Evolutionary conservation across 1,140 invertebrate species (phyloP), one percentile per base, ranked within the genome.

Genomic region (Mya arenaria): DNA sequence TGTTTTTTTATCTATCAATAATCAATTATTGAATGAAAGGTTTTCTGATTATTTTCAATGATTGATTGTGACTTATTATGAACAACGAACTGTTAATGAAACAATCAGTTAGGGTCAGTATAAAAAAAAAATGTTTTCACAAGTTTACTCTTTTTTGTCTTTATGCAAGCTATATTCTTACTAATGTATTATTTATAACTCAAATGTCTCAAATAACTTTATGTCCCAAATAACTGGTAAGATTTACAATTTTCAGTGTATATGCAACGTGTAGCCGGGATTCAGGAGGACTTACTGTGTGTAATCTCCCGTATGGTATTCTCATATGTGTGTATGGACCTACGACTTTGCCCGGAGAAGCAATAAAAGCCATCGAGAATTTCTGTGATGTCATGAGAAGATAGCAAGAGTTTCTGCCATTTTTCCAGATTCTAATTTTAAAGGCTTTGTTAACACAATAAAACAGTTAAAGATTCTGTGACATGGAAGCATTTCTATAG

Each of bases 351-450:
- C 41, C 44, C 13, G 66, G 41, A 17, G 66, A 71, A 1, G 66
- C 66, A 15, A 32, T 71, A 30, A 71, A 71, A 71, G 41, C 28
- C 23, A 71, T 71, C 4, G 66, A 71, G 28, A 48, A 71, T 19
- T 71, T 71, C 39, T 71, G 66, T 55, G 66, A 71, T 25, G 23
- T 71, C 28, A 71, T 71, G 66, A 71, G 66, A 55, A 71, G 66
- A 71, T 71, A n/a, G n/a, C n/a, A n/a, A n/a, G n/a, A n/a, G n/a
- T n/a, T n/a, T n/a, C n/a, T n/a, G n/a, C n/a, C n/a, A n/a, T n/a
- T n/a, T n/a, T n/a, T n/a, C n/a, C n/a, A n/a, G n/a, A n/a, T n/a
- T n/a, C n/a, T n/a, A n/a, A n/a, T n/a, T n/a, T n/a, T n/a, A n/a
- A n/a, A n/a, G n/a, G n/a, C n/a, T n/a, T n/a, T n/a, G n/a, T n/a